Conservation (phyloP, 2,888 invertebrate species). For the Napeogenes sylphis region DNA sequence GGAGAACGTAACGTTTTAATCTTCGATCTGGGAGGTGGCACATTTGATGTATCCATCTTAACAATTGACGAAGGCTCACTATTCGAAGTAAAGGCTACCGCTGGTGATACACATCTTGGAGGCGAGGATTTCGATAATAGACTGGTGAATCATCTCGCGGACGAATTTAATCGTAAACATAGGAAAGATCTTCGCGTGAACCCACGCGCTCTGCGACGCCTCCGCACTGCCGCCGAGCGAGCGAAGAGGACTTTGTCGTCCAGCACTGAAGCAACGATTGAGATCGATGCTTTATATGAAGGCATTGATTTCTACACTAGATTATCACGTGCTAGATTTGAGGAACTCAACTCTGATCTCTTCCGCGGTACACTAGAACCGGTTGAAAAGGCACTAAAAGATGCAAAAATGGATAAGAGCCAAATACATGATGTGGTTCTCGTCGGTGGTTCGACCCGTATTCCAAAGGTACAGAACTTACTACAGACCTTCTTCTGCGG, state of each 20-base stretch:
- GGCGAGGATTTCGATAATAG: slow-evolving; percentile 81
- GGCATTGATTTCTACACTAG: slow-evolving; percentile 81
- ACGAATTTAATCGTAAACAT: slow-evolving; percentile 81
- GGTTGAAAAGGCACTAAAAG: slow-evolving; percentile 83
- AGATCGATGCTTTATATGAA: slow-evolving; percentile 82
- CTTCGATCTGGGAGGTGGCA: slow-evolving; percentile 87
- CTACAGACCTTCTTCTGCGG: slow-evolving; percentile 83
- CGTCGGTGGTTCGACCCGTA: slow-evolving; percentile 85
- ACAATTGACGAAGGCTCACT: slow-evolving; percentile 84
- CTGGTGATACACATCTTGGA: slow-evolving; percentile 87
- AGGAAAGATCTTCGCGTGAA: slow-evolving; percentile 79
- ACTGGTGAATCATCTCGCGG: slow-evolving; percentile 77
- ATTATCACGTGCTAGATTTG: slow-evolving; percentile 82
- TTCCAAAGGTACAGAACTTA: slow-evolving; percentile 84
- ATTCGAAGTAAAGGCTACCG: slow-evolving; percentile 86
- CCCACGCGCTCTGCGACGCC: slow-evolving; percentile 78
- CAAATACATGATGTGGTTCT: slow-evolving; percentile 84
- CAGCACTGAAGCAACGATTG: slow-evolving; percentile 82
- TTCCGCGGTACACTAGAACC: slow-evolving; percentile 83
- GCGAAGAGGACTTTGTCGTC: slow-evolving; percentile 84
- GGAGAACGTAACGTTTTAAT: slow-evolving; percentile 83
- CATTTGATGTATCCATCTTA: slow-evolving; percentile 87
- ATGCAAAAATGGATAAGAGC: slow-evolving; percentile 84
- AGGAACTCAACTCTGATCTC: slow-evolving; percentile 81
- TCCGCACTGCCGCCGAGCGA: slow-evolving; percentile 83